A percentile compares a stretch with the other conserved stretches of the same genome.
phyloP scores from a whole-genome alignment of 2,113 vertebrate species.

The Pleuronectes platessa region DNA sequence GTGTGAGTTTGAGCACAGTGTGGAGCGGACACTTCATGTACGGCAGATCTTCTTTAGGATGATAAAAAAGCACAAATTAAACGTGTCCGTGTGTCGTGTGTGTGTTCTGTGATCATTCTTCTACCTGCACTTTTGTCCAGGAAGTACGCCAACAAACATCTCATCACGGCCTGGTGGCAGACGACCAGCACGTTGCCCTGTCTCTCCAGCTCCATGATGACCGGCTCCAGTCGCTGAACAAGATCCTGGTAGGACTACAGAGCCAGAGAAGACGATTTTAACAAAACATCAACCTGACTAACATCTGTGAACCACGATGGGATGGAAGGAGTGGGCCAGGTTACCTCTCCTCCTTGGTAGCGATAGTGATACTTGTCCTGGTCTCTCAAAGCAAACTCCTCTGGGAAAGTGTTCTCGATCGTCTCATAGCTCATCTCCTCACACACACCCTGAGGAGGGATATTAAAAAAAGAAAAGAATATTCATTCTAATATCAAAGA shows the following conservation, averaged over 20 bases:
- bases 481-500: too few species aligned
- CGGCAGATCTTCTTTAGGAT: constrained; percentile 89
- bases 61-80: neutral
- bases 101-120: constrained; percentile 3
- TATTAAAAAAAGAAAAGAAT: neutral
- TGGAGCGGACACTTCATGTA: constrained; percentile 97
- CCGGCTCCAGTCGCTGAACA: constrained; percentile 94
- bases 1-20: constrained; percentile 93
- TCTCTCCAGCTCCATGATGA: constrained; percentile 97
- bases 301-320: neutral
- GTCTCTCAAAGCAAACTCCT: constrained; percentile 95
- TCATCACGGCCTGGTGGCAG: constrained; percentile 97
- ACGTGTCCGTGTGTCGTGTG: neutral
- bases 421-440: constrained; percentile 97
- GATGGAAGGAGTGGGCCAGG: neutral
- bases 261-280: constrained; percentile 13
- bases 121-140: constrained; percentile 95
- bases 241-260: constrained; percentile 95
- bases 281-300: too few species aligned
- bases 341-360: constrained; percentile 97
- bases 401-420: constrained; percentile 91
- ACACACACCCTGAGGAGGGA: constrained; percentile 89
- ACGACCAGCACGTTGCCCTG: constrained; percentile 95
- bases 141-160: constrained; percentile 96
- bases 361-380: constrained; percentile 98